Base-by-base conservation (phyloP, 2,888 invertebrate species). In the Cotesia congregata region DNA sequence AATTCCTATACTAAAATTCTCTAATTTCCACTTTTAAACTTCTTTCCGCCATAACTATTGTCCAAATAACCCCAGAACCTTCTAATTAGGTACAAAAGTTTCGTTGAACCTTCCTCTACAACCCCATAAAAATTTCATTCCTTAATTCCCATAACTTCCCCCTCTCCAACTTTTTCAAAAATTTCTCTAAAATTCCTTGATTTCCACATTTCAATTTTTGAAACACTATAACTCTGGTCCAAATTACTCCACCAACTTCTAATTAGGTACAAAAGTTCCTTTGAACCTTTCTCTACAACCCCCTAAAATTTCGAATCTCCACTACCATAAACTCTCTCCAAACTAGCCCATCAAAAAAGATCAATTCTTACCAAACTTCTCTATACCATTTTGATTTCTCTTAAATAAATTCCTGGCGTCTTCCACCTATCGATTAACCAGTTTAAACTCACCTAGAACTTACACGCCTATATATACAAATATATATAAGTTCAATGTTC, bases 121-220 rank as follows among this genome's bases (percentile, higher is more conserved):
- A 0, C 17, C n/a, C 12, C 9, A 0, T 41, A 41, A 41, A 1
- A 41, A 9, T 41, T 41, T 41, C 41, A 7, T 41, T 41, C 9
- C 6, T 50, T 12, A 50, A 50, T 50, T 7, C 1, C 1, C 9
- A 50, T 0, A 9, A 9, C 0, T 12, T 3, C 12, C 12, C 0
- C 1, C 2, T 2, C 5, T 9, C 0, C 50, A 50, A 9, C 2
- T 50, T 50, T 50, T 9, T 4, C 0, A 17, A 50, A 50, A 9
- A 50, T 3, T 50, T 12, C 7, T 7, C 50, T 7, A 9, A 50
- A 50, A 50, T 50, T 17, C 17, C 1, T 17, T 17, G 1, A 17
- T 17, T 17, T 17, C 17, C 17, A 17, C n/a, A n/a, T 17, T 82
- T 83, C 83, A 82, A 80, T 82, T 83, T 80, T 79, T 79, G 72